Evolutionary conservation across 2,888 invertebrate species (phyloP), one percentile per base, ranked within the genome.

Genomic region (Urechis unicinctus): DNA sequence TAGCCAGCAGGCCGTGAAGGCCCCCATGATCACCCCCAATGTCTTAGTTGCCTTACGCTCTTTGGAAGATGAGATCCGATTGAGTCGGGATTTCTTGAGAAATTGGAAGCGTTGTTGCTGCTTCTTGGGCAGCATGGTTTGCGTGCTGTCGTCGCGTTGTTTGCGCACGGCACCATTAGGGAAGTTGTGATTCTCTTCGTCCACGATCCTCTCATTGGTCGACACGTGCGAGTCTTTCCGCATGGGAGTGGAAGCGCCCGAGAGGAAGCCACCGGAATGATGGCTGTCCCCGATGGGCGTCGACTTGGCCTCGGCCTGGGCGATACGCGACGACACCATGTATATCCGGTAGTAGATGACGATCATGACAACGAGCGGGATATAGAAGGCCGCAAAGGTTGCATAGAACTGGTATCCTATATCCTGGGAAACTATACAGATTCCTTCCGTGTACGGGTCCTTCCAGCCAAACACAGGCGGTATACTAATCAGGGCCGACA

Each of bases 331-430:
- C 28, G 62, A 59, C 31, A 59, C 57, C 43, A 52, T 53, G 45
- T 59, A 59, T 53, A 98, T 97, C 81, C 92, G 92, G 79, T 90
- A 92, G 80, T 98, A 97, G 46, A 98, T 93, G 67, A 92, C 86
- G 58, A 97, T 86, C 96, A 98, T 97, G 64, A 96, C 92, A 64
- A 88, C 84, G 61, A 96, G 83, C 13, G 97, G 97, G 72, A 95
- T 87, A 81, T 98, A 98, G 82, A 98, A 98, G 67, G 96, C 71
- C 67, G 90, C 78, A 36, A 82, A 68, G 17, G 82, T 83, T 61
- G 97, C 97, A 81, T 96, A 97, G 72, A 97, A 89, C 82, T 97
- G 97, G 79, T 97, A 97, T 62, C 88, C 89, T 75, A 92, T 88
- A 76, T 92, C 89, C 78, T 95, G 94, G 65, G 92, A 93, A 54